Conservation (phyloP, 2,797 vertebrate genomes). For the Florisuga fusca region DNA sequence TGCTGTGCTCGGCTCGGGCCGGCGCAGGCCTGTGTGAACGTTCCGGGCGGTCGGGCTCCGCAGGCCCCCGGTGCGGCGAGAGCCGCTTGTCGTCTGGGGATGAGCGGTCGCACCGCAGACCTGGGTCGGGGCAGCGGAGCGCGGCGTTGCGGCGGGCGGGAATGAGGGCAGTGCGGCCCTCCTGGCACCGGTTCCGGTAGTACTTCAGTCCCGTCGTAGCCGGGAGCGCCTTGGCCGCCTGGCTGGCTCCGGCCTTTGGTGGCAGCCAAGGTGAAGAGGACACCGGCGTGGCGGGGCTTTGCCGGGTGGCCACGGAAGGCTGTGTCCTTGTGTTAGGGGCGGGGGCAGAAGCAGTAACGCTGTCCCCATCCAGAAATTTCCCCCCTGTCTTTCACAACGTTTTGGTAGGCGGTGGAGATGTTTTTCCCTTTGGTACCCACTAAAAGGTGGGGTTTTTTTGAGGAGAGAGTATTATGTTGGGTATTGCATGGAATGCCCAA, state of each 20-base stretch:
- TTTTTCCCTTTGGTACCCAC: neutral
- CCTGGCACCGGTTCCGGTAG: rapidly evolving
- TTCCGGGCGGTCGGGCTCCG: neutral
- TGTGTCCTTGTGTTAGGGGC: neutral
- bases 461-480: rapidly evolving
- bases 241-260: neutral
- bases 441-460: rapidly evolving
- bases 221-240: neutral
- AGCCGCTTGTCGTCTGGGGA: neutral
- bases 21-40: neutral
- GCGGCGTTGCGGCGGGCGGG: neutral
- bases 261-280: neutral
- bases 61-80: too few species aligned
- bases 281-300: rapidly evolving
- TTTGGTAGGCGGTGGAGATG: neutral
- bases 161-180: neutral
- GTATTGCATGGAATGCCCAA: neutral
- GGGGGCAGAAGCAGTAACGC: neutral
- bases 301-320: neutral
- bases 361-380: neutral
- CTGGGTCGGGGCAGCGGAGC: neutral
- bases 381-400: rapidly evolving
- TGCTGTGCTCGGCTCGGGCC: neutral
- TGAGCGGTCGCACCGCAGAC: neutral
- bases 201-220: neutral